Evolutionary conservation across 2,888 invertebrate genomes (phyloP).

Genomic region (Heteromurus nitidus): DNA sequence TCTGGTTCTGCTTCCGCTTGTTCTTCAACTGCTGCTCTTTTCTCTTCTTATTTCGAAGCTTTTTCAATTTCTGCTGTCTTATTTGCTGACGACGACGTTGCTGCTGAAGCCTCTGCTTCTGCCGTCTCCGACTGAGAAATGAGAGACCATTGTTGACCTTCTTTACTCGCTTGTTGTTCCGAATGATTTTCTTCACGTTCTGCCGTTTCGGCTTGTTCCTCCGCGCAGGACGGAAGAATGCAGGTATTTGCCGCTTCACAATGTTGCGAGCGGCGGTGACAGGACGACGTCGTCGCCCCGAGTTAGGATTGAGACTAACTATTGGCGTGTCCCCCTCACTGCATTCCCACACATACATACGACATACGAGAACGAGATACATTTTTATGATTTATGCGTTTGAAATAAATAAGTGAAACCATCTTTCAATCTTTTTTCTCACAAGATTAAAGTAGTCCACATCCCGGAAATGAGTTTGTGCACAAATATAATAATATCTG

Average conservation of each 20-base stretch:
- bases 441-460: neutral
- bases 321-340: constrained; percentile 45
- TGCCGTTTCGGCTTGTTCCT: neutral
- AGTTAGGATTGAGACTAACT: constrained; percentile 15
- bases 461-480: constrained; percentile 17
- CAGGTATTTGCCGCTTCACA: constrained; percentile 33
- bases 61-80: constrained; percentile 38
- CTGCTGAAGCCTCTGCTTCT: constrained; percentile 33
- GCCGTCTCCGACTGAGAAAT: constrained; percentile 5
- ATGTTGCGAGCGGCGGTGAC: neutral
- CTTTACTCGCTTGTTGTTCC: neutral
- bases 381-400: neutral
- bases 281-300: constrained; percentile 48
- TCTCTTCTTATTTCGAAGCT: constrained; percentile 22
- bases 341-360: constrained; percentile 2
- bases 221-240: constrained; percentile 36
- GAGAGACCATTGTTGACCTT: neutral
- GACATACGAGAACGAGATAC: neutral
- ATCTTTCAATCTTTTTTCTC: constrained; percentile 43
- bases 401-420: constrained; percentile 39
- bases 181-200: neutral
- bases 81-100: constrained; percentile 27
- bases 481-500: neutral
- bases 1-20: constrained; percentile 32
- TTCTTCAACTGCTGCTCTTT: constrained; percentile 35